Evolutionary conservation across 2,888 invertebrate genomes (phyloP), one percentile per base, ranked within the genome.

Genomic region (Auanema freiburgensis): DNA sequence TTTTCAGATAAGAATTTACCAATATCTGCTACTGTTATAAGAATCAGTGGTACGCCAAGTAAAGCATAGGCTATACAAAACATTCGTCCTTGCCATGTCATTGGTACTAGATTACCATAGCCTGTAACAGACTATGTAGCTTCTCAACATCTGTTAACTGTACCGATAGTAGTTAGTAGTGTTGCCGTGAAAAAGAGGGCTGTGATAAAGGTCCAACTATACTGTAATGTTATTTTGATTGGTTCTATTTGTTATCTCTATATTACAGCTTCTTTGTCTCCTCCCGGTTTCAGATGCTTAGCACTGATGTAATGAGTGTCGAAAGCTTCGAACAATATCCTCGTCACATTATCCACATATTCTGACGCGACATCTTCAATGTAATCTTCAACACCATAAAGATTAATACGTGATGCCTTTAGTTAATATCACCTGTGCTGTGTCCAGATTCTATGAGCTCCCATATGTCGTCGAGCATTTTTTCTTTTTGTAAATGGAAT

Each of bases 1-100:
- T 84, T 77, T 59, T 84, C 83, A 2, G 79, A 79, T 4, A 83
- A 69, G 51, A 84, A 83, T 63, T 83, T 83, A 60, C 83, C 83
- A 33, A 83, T 79, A 66, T 83, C 83, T 8, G 83, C 81, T 1
- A 81, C 83, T 5, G 83, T 82, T 41, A 83, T 82, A 59, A 83
- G 65, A 63, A 83, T 83, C 25, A 83, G 71, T 5, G 83, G 83
- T 1, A 83, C 83, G 2, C 83, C 83, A 52, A 83, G 74, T 5
- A 83, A 74, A 1, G 81, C 81, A 65, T 81, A 81, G 46, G 79
- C 74, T 11, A 81, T 79, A 64, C 81, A 83, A 46, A 83, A 81
- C 69, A 83, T 75, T 14, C 83, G 76, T n/a, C 83, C 83, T 44
- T 77, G 66, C 67, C 78, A 72, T 0, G 83, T 83, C 8, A 80